phyloP scores from a whole-genome alignment of 2,888 invertebrate genomes.

The Zonitis immaculata region DNA sequence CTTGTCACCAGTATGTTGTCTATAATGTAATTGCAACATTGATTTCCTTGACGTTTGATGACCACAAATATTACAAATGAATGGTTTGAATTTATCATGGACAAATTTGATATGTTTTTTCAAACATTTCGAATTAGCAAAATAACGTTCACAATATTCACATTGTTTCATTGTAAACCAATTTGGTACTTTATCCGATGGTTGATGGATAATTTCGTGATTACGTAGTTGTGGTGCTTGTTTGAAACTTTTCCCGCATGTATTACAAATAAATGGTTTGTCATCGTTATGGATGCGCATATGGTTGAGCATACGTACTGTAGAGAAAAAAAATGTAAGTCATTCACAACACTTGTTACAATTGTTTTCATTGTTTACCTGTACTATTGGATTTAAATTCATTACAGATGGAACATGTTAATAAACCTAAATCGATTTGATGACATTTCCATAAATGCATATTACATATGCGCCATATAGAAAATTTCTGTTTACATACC shows the following conservation, averaged over 20 bases:
- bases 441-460: conserved; percentile 67
- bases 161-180: conserved; percentile 63
- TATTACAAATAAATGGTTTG: conserved; percentile 51
- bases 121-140: conserved; percentile 63
- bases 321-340: conserved; percentile 23
- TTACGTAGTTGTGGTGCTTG: conserved; percentile 59
- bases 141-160: conserved; percentile 62
- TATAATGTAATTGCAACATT: conserved; percentile 65
- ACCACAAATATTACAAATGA: conserved; percentile 69
- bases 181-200: conserved; percentile 31
- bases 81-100: conserved; percentile 69
- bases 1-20: conserved; percentile 75
- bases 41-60: conserved; percentile 68
- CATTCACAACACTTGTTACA: no score
- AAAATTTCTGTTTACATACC: conserved; percentile 52
- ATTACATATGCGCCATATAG: conserved; percentile 62
- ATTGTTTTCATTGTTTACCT: no score
- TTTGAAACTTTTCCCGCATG: conserved; percentile 60
- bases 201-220: conserved; percentile 53
- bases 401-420: conserved; percentile 56
- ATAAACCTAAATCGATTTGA: conserved; percentile 56
- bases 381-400: conserved; percentile 54
- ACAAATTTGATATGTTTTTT: conserved; percentile 68
- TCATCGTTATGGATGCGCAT: conserved; percentile 58
- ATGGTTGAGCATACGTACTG: conserved; percentile 58